Percentiles rank a stretch among this genome's conserved stretches.
Evolutionary conservation across 2,113 vertebrate species (phyloP).

Genomic region (Daboia siamensis): DNA sequence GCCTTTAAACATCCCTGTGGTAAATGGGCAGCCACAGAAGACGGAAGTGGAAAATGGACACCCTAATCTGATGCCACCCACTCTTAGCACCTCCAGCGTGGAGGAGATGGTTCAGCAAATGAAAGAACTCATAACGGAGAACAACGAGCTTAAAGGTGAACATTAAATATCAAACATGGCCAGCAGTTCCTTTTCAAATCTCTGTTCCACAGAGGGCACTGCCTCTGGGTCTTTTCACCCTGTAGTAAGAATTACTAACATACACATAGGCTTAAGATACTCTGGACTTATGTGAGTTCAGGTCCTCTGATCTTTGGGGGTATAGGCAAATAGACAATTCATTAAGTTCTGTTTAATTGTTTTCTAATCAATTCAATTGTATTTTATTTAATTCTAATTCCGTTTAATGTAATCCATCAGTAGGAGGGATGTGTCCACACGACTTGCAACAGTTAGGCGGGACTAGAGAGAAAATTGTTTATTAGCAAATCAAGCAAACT

Average conservation of each 20-base stretch:
- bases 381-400: no score
- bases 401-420: no score
- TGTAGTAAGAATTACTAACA: background rate
- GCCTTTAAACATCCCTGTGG: constrained; percentile 41
- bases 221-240: background rate
- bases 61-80: constrained; percentile 57
- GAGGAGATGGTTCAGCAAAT: constrained; percentile 90
- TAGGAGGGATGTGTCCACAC: no score
- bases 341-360: background rate
- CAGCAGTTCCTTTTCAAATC: background rate
- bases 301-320: background rate
- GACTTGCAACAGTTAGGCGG: no score
- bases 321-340: background rate
- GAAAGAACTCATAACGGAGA: constrained; percentile 90
- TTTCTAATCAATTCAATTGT: no score
- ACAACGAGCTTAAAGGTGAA: constrained; percentile 83
- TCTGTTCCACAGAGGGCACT: background rate
- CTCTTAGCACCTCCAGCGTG: constrained; percentile 64
- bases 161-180: no score
- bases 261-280: background rate
- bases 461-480: no score
- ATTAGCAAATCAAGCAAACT: no score
- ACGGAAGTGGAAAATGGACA: constrained; percentile 66
- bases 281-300: background rate
- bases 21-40: constrained; percentile 59